Evolutionary conservation across 2,113 vertebrate genomes (phyloP), one percentile per base, ranked within the genome.

Genomic region (Vulpes lagopus): DNA sequence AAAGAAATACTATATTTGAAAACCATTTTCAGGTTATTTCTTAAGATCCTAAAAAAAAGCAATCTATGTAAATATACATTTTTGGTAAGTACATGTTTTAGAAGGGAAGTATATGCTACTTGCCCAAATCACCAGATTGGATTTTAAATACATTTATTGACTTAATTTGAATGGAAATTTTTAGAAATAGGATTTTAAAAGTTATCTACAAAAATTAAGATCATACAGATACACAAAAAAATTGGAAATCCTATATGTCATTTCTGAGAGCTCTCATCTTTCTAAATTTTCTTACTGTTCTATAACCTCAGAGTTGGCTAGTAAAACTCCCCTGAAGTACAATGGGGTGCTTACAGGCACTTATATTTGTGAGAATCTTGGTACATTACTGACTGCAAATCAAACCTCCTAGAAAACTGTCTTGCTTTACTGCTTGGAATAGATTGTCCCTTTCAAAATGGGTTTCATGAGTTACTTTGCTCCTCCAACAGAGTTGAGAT

Each of bases 91-190:
- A 23, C 2, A 11, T 25, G 25, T 76, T 89, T 89, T 60, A 32
- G 16, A 25, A 8, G 67, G 25, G 5, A 88, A 91, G 92, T 74
- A 16, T 3, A 55, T 35, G 19, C 4, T 87, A 2, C 35, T 64
- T 19, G 6, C 49, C 11, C 6, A 35, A 23, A 25, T 80, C 14
- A 89, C 23, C 30, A 65, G 8, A 30, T 22, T 14, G n/a, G 5
- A 16, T 62, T 49, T 69, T 43, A 74, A 88, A 20, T 57, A 22
- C 8, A 84, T 51, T 71, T 65, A 53, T 0, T 65, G 43, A 17
- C 15, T 90, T 92, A 32, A 85, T 96, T 65, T 79, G 71, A 95
- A 49, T 23, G 30, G 65, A 84, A n/a, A 30, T 49, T 76, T 95
- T 94, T 94, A 73, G 32, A 74, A 62, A 85, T 43, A 74, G 16